A percentile compares a stretch with the other conserved stretches of the same genome.
Conservation (phyloP, 2,113 vertebrate genomes). For the Phoxinus phoxinus region DNA sequence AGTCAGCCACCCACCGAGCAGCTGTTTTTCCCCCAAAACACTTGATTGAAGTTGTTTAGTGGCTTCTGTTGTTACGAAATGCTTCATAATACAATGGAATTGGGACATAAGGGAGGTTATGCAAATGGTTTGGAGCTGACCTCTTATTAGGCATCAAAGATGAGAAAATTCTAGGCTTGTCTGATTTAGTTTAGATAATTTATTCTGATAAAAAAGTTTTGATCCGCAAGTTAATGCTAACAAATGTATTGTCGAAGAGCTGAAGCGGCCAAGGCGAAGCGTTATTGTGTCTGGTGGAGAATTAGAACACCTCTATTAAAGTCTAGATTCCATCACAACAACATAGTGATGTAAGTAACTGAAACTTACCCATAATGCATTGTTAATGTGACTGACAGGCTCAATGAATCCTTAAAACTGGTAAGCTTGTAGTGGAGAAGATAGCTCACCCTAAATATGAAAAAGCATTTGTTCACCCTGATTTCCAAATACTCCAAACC, state of each 20-base stretch:
- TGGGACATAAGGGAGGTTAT: conserved; percentile 9
- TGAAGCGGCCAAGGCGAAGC: conserved; percentile 12
- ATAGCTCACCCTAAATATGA: background rate
- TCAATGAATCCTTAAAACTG: conserved; percentile 25
- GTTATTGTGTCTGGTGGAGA: background rate
- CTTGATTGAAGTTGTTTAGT: conserved; percentile 27
- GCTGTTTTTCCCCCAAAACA: conserved; percentile 19
- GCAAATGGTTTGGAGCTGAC: conserved; percentile 6
- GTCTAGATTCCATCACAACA: background rate
- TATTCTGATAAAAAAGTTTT: conserved; percentile 6
- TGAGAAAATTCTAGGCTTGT: conserved; percentile 37
- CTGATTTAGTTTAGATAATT: conserved; percentile 39
- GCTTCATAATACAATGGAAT: conserved; percentile 20
- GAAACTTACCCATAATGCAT: background rate
- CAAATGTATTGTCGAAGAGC: conserved; percentile 21
- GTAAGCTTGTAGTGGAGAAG: background rate
- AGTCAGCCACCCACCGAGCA: conserved; percentile 34
- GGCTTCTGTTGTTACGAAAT: background rate
- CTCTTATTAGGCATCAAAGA: conserved; percentile 45
- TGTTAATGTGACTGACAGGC: background rate
- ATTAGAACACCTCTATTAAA: background rate
- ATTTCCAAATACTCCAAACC: background rate
- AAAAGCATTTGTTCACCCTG: background rate
- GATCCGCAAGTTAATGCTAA: background rate
- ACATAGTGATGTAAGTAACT: conserved; percentile 1